Evolutionary conservation across 2,888 invertebrate species (phyloP), one percentile per base, ranked within the genome.

Genomic region (Orchesella flavescens): DNA sequence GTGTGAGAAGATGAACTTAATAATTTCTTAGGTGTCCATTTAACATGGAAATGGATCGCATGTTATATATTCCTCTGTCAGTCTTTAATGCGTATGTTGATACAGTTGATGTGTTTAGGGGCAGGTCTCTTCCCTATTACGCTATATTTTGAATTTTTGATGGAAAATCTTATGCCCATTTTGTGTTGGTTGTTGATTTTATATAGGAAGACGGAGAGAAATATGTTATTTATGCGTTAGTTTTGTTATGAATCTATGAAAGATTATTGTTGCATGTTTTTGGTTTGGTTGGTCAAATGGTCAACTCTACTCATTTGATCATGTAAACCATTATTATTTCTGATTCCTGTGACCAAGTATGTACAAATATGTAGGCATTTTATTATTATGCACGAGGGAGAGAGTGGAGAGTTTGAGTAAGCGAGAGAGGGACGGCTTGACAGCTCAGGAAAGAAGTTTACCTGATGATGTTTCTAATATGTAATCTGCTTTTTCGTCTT

Each of bases 1-100:
- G 81, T 66, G 81, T 81, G 81, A 81, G 69, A 81, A 81, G 81
- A 69, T 81, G 81, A 81, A 75, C 81, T 74, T 73, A 79, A 79
- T 79, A 79, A 79, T 79, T 79, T 79, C 72, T 72, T 44, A 65
- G 57, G 24, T 72, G 72, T 79, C 79, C 65, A 79, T 78, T 78
- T 68, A 49, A 19, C 49, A 12, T 63, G 3, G 15, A 49, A 7
- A 49, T 49, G 49, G 12, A 49, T 49, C 49, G 12, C 49, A 3
- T 49, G 2, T 49, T 49, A 12, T 21, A 43, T 66, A n/a, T 17
- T 5, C n/a, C 15, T 59, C 10, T 44, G 43, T 66, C 19, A n/a
- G 66, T 44, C 19, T 59, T 19, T 78, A 19, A 71, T 69, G 69
- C 57, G 9, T 24, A 61, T 24, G 61, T 63, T 72, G 72, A 79